Percentiles rank a stretch among this genome's conserved stretches.
Conservation (phyloP, 2,113 vertebrate species). For the Rhinolophus sinicus region DNA sequence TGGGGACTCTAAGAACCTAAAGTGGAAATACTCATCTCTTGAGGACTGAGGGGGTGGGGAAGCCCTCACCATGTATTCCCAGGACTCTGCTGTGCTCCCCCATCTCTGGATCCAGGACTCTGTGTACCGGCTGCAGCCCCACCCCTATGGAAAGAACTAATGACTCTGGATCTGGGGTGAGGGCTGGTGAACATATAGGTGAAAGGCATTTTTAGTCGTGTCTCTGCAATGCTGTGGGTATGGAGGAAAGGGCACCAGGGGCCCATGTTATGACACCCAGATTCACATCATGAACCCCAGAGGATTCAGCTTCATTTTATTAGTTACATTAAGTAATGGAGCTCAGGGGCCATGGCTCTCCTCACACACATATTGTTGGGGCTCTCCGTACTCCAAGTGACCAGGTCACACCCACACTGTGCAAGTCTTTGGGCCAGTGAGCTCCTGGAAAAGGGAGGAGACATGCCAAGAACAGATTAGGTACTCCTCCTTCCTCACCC, state of each 20-base stretch:
- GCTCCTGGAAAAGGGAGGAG: constrained; percentile 59
- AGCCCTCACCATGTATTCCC: constrained; percentile 1
- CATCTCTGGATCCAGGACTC: constrained; percentile 52
- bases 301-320: constrained; percentile 62
- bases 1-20: constrained; percentile 64
- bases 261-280: background rate
- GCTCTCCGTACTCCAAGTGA: background rate
- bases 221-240: constrained; percentile 57
- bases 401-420: constrained; percentile 74
- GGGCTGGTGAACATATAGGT: constrained; percentile 58
- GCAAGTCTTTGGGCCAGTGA: constrained; percentile 59
- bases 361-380: background rate
- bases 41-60: constrained; percentile 19
- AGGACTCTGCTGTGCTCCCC: background rate
- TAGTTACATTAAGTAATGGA: background rate
- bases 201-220: constrained; percentile 47
- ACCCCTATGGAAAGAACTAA: background rate
- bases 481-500: background rate
- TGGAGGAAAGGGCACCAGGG: background rate
- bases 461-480: background rate
- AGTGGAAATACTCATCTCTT: constrained; percentile 43
- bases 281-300: background rate
- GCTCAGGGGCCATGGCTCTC: background rate
- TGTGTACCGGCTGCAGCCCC: background rate
- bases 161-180: background rate